Evolutionary conservation across 2,888 invertebrate species (phyloP).

Genomic region (Mythimna lalbum): DNA sequence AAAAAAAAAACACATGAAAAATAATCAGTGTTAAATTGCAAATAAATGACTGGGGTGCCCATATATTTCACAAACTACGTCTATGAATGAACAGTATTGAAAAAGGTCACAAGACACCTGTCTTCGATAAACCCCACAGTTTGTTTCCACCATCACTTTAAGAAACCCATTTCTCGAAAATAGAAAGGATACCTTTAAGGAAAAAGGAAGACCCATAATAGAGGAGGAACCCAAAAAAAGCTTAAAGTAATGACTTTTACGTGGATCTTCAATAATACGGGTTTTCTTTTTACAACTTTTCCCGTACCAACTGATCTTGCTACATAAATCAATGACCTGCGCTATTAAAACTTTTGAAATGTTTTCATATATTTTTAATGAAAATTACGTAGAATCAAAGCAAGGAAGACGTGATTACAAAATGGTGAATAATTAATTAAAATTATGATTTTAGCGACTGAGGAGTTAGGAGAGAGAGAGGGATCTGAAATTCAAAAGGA

Average conservation of each 20-base stretch:
- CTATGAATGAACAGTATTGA: background rate
- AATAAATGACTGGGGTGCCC: background rate
- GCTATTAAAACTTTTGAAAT: conserved; percentile 14
- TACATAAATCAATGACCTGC: conserved; percentile 21
- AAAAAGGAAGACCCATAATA: conserved; percentile 43
- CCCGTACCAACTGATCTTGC: conserved; percentile 17
- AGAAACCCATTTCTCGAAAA: conserved; percentile 34
- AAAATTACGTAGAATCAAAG: background rate
- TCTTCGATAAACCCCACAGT: conserved; percentile 30
- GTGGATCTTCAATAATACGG: conserved; percentile 38
- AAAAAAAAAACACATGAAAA: too few species aligned
- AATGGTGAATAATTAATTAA: conserved; percentile 14
- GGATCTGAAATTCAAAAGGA: conserved; percentile 16
- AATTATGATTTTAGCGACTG: background rate
- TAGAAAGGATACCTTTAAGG: conserved; percentile 34
- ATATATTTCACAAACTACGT: background rate
- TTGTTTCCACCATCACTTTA: conserved; percentile 28
- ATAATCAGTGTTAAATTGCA: background rate
- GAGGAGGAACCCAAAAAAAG: conserved; percentile 46
- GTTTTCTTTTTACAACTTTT: conserved; percentile 34
- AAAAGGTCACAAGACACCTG: conserved; percentile 21
- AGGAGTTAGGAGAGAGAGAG: background rate
- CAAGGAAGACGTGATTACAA: conserved; percentile 5
- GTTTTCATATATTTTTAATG: conserved; percentile 1
- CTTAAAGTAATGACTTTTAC: conserved; percentile 60